These are phyloP conservation scores for Paragorgia papillata DNA, from an alignment of 92 coral and sea anemone genomes.

Conservation along the genomic window DNA sequence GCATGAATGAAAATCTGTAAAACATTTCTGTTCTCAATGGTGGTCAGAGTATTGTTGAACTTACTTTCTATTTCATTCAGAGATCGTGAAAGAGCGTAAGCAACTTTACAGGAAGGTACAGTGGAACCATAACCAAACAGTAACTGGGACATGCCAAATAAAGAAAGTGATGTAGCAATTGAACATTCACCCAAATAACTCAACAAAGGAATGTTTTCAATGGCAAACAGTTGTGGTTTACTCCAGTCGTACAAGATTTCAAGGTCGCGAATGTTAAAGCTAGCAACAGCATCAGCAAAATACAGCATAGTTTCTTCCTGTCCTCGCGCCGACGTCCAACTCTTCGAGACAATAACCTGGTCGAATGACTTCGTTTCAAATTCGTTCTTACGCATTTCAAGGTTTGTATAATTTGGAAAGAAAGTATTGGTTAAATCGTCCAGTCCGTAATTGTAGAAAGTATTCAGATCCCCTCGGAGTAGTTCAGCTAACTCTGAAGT, in stretches of 20 bases:
- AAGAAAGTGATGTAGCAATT: conserved; percentile 10
- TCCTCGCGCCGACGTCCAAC: conserved; percentile 1
- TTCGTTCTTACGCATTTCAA: conserved; percentile 20
- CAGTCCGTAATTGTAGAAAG: conserved; percentile 12
- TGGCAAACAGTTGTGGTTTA: conserved; percentile 42
- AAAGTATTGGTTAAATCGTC: conserved; percentile 29
- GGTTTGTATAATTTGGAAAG: conserved; percentile 24
- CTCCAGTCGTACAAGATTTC: conserved; percentile 41
- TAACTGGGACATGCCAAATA: conserved; percentile 9
- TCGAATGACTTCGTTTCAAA: conserved; percentile 21
- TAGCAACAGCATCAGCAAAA: conserved; percentile 1
- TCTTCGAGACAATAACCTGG: background rate
- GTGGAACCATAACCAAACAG: conserved; percentile 23
- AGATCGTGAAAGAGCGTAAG: conserved; percentile 35
- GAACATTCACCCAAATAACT: conserved; percentile 30
- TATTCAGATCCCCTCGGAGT: conserved; percentile 8
- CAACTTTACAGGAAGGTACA: conserved; percentile 28
- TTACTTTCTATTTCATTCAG: conserved; percentile 17
- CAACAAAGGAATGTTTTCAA: conserved; percentile 28
- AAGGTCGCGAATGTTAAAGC: conserved; percentile 30
- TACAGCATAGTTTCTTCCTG: conserved; percentile 27
- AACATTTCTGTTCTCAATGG: background rate
- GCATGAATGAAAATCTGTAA: conserved; percentile 1
- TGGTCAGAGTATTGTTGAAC: conserved; percentile 1
- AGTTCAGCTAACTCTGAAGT: conserved; percentile 32